Evolutionary conservation across 2,888 invertebrate genomes (phyloP), one percentile per base, ranked within the genome.

Genomic region (Candidula unifasciata): DNA sequence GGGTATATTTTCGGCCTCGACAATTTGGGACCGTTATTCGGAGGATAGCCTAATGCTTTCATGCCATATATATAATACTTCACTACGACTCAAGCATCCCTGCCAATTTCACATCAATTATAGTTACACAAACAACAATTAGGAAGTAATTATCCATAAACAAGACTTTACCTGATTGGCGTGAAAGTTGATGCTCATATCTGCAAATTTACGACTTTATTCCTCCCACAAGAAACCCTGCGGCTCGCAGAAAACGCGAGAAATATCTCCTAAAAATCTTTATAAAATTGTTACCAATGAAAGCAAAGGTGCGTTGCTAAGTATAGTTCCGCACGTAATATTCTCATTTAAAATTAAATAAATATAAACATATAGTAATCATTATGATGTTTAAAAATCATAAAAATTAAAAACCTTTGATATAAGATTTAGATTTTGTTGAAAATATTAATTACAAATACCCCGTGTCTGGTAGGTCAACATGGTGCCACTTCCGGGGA

Each of bases 141-240:
- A n/a, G n/a, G n/a, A n/a, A n/a, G n/a, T n/a, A n/a, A n/a, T n/a
- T n/a, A n/a, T n/a, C n/a, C n/a, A n/a, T n/a, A n/a, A n/a, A n/a
- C n/a, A 33, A 8, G 54, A 33, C 3, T 27, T 68, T 71, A 87
- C 87, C 82, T 87, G 87, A 60, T 87, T 87, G 52, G 87, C 85
- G 64, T 82, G 81, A 35, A 85, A 87, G 73, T 87, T 87, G 78
- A 85, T 80, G 60, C 87, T 87, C 87, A 87, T 87, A 30, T 44
- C 85, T 80, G 27, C 44, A n/a, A 2, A 33, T 18, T 1, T 77
- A 60, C 66, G n/a, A 66, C 16, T 66, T 2, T 60, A 66, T 54
- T 66, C n/a, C 37, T 78, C 77, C 21, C 77, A 16, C 35, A 60
- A n/a, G 60, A 60, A 60, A 60, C 21, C 13, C n/a, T 21, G n/a